Percentiles rank a stretch among this genome's conserved stretches.
These are phyloP conservation scores for Antheraea assamensis DNA, from an alignment of 2,888 invertebrate species.

Conservation along the genomic window DNA sequence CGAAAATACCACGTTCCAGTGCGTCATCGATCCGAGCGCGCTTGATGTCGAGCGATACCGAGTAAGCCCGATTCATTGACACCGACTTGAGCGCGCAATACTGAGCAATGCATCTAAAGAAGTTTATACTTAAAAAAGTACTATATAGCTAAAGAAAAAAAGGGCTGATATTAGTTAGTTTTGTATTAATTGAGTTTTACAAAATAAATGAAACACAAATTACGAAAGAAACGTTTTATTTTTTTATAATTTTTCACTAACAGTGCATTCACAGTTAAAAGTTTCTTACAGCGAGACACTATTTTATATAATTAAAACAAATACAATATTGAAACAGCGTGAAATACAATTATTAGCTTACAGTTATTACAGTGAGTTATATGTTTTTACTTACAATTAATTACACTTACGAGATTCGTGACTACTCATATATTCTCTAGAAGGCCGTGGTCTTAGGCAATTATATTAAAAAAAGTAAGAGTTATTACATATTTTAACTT, in stretches of 20 bases:
- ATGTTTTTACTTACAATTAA: conserved; percentile 30
- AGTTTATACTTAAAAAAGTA: too few species aligned
- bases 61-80: too few species aligned
- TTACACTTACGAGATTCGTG: conserved; percentile 40
- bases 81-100: too few species aligned
- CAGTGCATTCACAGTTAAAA: conserved; percentile 74
- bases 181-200: too few species aligned
- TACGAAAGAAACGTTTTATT: conserved; percentile 79
- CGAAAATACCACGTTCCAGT: too few species aligned
- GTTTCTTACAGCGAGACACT: conserved; percentile 59
- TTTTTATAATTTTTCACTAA: conserved; percentile 66
- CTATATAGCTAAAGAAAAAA: too few species aligned
- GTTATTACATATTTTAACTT: not conserved
- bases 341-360: conserved; percentile 64
- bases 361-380: conserved; percentile 49
- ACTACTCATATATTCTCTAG: conserved; percentile 48
- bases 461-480: conserved; percentile 37
- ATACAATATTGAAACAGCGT: conserved; percentile 58
- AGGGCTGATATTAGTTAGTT: too few species aligned
- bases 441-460: conserved; percentile 72
- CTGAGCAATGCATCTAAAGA: too few species aligned
- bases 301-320: conserved; percentile 43
- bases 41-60: too few species aligned
- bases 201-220: conserved; percentile 29
- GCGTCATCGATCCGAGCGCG: too few species aligned